Percentiles rank a stretch among this genome's conserved stretches.
Conservation (phyloP, 2,888 invertebrate species). For the Leptarthrus brevirostris region DNA sequence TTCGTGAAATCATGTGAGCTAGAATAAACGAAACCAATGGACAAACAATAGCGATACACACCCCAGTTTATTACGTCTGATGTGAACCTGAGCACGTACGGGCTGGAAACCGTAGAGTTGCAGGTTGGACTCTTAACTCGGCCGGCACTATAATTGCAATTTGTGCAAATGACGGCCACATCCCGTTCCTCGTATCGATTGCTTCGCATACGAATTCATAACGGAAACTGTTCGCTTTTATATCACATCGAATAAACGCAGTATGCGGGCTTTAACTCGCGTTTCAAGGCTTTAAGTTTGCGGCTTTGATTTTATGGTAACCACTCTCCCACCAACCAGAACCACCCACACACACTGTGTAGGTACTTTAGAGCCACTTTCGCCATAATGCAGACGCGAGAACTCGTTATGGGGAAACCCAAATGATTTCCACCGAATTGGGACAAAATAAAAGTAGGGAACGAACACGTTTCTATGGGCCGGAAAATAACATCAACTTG, state of each 20-base stretch:
- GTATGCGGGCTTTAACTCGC: no score
- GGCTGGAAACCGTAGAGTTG: no score
- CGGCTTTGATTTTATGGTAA: no score
- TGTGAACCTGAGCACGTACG: no score
- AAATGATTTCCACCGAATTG: not conserved
- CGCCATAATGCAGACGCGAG: no score
- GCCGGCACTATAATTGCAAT: not conserved
- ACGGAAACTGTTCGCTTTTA: not conserved
- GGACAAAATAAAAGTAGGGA: not conserved
- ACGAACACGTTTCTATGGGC: conserved; percentile 1
- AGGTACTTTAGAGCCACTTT: no score
- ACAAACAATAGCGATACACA: conserved; percentile 22
- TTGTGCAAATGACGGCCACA: conserved; percentile 8
- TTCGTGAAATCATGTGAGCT: conserved; percentile 18
- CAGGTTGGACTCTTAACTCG: not conserved
- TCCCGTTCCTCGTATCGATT: conserved; percentile 15
- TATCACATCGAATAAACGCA: no score
- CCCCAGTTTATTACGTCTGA: conserved; percentile 15
- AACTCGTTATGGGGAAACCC: no score
- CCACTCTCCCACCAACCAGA: no score
- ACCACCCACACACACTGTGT: no score
- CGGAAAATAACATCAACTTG: conserved; percentile 20
- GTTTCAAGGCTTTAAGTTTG: no score
- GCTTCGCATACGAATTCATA: not conserved
- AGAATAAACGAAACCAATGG: conserved; percentile 21